A percentile compares a stretch with the other conserved stretches of the same genome.
Conservation (phyloP, 2,113 vertebrate species). For the Copsychus sechellarum region DNA sequence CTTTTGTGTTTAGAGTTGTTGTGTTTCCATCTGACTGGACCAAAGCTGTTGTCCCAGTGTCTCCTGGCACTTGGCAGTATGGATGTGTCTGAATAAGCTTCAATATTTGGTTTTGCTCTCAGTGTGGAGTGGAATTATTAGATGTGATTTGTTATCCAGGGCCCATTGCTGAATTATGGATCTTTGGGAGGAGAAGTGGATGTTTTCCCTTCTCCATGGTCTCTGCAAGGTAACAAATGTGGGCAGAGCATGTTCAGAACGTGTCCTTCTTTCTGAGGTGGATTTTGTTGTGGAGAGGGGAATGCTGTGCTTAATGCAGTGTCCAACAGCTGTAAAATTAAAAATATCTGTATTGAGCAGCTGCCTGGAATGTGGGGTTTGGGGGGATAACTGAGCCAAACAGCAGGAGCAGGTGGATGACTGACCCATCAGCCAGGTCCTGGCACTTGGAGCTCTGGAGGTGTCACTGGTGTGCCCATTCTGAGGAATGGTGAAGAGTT, state of each 20-base stretch:
- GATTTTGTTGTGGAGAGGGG: background rate
- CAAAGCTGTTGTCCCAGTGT: background rate
- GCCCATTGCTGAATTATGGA: background rate
- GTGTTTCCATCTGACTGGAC: background rate
- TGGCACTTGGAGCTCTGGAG: accelerated
- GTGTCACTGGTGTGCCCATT: accelerated
- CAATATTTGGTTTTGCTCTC: background rate
- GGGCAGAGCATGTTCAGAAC: background rate
- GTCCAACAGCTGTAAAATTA: background rate
- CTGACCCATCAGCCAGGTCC: background rate
- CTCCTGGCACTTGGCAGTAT: background rate
- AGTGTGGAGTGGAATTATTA: background rate
- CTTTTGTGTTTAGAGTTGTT: background rate
- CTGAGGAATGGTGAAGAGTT: background rate
- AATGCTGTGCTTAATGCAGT: accelerated
- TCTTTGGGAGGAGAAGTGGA: background rate
- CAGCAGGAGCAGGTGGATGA: background rate
- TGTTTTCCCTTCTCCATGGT: background rate
- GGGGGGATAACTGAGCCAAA: background rate
- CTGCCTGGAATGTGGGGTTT: background rate
- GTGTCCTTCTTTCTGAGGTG: background rate
- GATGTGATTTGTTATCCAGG: background rate
- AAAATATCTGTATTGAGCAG: background rate
- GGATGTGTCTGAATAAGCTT: background rate
- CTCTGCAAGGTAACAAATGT: background rate